Evolutionary conservation across 2,888 invertebrate genomes (phyloP), one percentile per base, ranked within the genome.

Genomic region (Philhelius pedissequus): DNA sequence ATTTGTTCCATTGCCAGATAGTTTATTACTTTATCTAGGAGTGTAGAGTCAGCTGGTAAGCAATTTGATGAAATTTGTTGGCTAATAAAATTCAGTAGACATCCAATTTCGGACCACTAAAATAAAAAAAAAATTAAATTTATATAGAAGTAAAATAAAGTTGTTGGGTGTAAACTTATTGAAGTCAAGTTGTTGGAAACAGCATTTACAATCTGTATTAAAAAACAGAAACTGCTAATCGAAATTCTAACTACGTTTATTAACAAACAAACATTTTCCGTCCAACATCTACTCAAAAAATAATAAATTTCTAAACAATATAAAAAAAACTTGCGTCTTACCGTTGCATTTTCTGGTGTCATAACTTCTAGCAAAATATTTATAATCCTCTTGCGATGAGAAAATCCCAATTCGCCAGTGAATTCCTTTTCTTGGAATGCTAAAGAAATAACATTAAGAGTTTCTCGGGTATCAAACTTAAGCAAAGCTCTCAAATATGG

Each of bases 371-470:
- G 91, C 40, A 97, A 92, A 89, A 97, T 96, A 89, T 96, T 95
- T 38, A 97, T 94, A 64, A 97, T 93, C 82, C 96, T 91, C 89
- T 96, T 96, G 68, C 95, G 93, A 89, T 96, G 95, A 25, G 94
- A 92, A 58, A 93, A 91, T 0, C 95, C 95, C 91, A 96, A 92
- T 89, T 96, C 95, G 11, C 95, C 94, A 27, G 94, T 93, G 89
- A 96, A 96, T 90, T 96, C 96, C 11, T 93, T 93, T 89, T 97
- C 96, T 88, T 96, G 95, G 92, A 97, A 97, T 50, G 97, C 96
- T 90, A 97, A 92, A 25, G 96, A 94, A 66, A 97, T 93, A 4
- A 97, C 97, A 90, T 97, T 97, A 45, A 97, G 92, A 87, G 96
- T 97, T 89, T 97, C 97, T 68, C 96, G 93, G 0, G 96, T 96